Evolutionary conservation across 2,113 vertebrate species (phyloP).

Genomic region (Uropsilus gracilis): DNA sequence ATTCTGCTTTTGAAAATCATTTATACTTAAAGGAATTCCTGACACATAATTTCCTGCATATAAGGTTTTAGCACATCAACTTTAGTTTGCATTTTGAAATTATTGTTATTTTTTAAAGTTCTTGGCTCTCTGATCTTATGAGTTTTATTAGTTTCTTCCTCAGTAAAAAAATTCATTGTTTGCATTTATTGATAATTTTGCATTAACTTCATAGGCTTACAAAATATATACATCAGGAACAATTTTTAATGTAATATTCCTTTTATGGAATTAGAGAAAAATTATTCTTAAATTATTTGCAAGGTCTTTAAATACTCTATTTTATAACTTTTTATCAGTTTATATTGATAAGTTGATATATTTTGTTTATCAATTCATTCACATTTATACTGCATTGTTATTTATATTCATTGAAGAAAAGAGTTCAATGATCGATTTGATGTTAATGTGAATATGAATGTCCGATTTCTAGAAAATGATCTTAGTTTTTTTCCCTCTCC

Average conservation of each 20-base stretch:
- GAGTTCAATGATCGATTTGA: too few species aligned
- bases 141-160: too few species aligned
- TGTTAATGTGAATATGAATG: background rate
- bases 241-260: conserved; percentile 42
- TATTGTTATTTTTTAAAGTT: background rate
- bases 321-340: conserved; percentile 45
- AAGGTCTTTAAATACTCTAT: background rate
- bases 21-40: too few species aligned
- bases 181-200: conserved; percentile 57
- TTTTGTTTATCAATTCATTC: conserved; percentile 18
- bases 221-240: background rate
- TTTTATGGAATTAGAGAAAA: conserved; percentile 36
- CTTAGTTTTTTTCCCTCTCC: conserved; percentile 54
- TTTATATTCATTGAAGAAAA: background rate
- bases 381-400: background rate
- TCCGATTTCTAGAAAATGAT: conserved; percentile 30
- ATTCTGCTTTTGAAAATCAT: background rate
- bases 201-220: background rate
- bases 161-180: conserved; percentile 11
- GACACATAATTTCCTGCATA: background rate
- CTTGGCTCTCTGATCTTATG: background rate
- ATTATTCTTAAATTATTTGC: background rate
- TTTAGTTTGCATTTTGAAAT: conserved; percentile 8
- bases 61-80: background rate
- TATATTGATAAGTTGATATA: background rate